Base-by-base conservation (phyloP, 1,140 invertebrate species). In the Bicyclus anynana region DNA sequence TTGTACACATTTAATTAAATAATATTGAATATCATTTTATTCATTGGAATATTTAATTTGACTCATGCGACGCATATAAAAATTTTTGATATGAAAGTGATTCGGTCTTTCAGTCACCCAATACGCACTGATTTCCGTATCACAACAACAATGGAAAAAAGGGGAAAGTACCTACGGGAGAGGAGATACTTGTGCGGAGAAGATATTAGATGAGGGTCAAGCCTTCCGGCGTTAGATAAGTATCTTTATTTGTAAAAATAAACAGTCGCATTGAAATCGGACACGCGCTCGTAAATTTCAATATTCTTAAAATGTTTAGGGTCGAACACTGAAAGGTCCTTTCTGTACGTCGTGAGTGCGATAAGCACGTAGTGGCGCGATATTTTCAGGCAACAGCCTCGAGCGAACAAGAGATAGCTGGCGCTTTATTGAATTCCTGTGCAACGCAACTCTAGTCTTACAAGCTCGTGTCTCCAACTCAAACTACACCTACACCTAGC, bases 241-340 rank as follows among this genome's bases (percentile, higher is more conserved):
- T 49, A 26, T 49, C 23, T 40, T 44, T 60, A 49, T 60, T 54
- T 40, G 18, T 17, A 48, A 58, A 49, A 29, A 37, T 59, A 59
- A 63, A 61, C 64, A 53, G 54, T 68, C 64, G 63, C 59, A 59
- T 59, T 51, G 51, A 55, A 59, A 59, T 56, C 65, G 57, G 56
- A 53, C 49, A 64, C 56, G 62, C 50, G 57, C 72, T 76, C 74
- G 68, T 77, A 80, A 80, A 83, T 74, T 71, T 77, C 67, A 77
- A 80, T 77, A 71, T 66, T 72, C 73, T 75, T 74, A 74, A 72
- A 81, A 75, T 69, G 69, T 74, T 71, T 68, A 67, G 68, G 71
- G 67, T 55, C 62, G 69, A 65, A 71, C 61, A 60, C 71, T 74
- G 65, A 80, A 82, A 77, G 68, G 67, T 47, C 65, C 67, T 69